Evolutionary conservation across 2,888 invertebrate genomes (phyloP), one percentile per base, ranked within the genome.

Genomic region (Gasteruption jaculator): DNA sequence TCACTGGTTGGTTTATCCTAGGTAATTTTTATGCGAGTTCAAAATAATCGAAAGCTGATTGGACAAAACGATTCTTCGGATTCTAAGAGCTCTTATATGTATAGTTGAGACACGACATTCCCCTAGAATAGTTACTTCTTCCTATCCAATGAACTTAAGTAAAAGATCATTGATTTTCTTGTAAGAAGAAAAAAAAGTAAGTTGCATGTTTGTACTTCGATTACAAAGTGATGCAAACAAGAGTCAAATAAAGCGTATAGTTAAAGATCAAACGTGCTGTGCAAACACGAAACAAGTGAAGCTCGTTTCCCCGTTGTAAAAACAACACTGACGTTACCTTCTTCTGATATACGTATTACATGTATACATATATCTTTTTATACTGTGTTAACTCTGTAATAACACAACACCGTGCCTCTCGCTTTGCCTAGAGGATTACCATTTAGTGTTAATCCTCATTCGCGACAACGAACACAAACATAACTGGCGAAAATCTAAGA

Each of bases 361-460:
- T 22, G 25, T 24, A 26, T 16, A 36, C 41, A 33, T 26, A 12
- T 14, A 20, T 22, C 19, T 31, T 24, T 5, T 19, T 18, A n/a
- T 20, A 32, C 8, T 4, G 20, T 27, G 14, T 30, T 34, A n/a
- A 24, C 16, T 31, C 30, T 34, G 36, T 27, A 29, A 35, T 26
- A 18, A 33, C 38, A 40, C 43, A n/a, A n/a, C n/a, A n/a, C n/a
- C n/a, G n/a, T 48, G 10, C 5, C 35, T 37, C 42, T 48, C 52
- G 57, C 65, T 66, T 65, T 65, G 65, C 65, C 62, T 63, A 65
- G 51, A 51, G 68, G 70, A 70, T 70, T 70, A 70, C 59, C 63
- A 59, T 64, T 64, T 60, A 52, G 58, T n/a, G 58, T 57, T 66
- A 67, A 68, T 66, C 66, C 61, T 50, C 52, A 41, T 25, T 32